Evolutionary conservation across 2,888 invertebrate species (phyloP).

Genomic region (Drosophila neonasuta): DNA sequence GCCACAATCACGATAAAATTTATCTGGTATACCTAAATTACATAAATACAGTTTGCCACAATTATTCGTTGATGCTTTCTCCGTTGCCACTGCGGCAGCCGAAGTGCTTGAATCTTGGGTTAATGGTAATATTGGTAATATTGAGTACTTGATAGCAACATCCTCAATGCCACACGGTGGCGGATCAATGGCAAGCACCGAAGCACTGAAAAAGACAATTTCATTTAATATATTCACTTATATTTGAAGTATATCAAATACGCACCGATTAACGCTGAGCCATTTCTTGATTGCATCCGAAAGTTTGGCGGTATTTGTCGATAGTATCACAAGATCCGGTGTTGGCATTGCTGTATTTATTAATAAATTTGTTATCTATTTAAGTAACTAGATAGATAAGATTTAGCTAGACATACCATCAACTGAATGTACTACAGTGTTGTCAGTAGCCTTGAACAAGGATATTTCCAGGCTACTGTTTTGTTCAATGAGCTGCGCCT

Average conservation of each 20-base stretch:
- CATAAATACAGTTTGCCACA: constrained; percentile 91
- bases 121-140: constrained; percentile 88
- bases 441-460: constrained; percentile 87
- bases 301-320: constrained; percentile 78
- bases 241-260: background rate
- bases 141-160: constrained; percentile 85
- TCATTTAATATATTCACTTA: background rate
- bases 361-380: background rate
- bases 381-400: background rate
- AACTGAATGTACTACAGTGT: constrained; percentile 84
- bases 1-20: constrained; percentile 88
- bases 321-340: constrained; percentile 82
- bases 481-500: constrained; percentile 83
- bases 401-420: constrained; percentile 70
- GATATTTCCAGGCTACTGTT: constrained; percentile 85
- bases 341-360: constrained; percentile 80
- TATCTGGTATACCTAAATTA: constrained; percentile 91
- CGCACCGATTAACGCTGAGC: constrained; percentile 85
- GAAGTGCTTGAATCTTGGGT: constrained; percentile 70
- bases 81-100: constrained; percentile 26
- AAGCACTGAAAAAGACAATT: constrained; percentile 83
- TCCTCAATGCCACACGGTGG: constrained; percentile 87
- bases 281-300: constrained; percentile 85
- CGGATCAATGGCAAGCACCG: constrained; percentile 89
- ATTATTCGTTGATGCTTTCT: constrained; percentile 78